Evolutionary conservation across 2,797 vertebrate species (phyloP).

Genomic region (Cyprinella venusta): DNA sequence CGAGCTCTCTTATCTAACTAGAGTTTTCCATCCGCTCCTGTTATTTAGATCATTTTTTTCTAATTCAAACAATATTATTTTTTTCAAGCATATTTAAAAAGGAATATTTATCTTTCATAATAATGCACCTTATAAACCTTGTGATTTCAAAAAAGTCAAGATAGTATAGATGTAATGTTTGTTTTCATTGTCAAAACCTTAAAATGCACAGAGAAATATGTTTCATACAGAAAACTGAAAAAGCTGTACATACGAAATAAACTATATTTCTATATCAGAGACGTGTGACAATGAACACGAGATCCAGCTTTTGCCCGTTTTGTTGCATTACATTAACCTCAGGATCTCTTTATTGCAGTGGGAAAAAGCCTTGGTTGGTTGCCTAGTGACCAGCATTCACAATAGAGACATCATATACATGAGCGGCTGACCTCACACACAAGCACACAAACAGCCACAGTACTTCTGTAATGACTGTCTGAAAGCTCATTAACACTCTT

Average conservation of each 20-base stretch:
- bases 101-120: background rate
- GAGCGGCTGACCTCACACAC: conserved; percentile 18
- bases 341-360: conserved; percentile 23
- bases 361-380: conserved; percentile 67
- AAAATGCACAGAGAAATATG: background rate
- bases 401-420: conserved; percentile 32
- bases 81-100: too few relatives aligned
- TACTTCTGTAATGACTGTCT: conserved; percentile 2
- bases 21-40: too few relatives aligned
- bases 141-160: too few relatives aligned
- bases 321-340: conserved; percentile 33
- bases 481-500: conserved; percentile 15
- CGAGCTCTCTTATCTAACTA: too few relatives aligned
- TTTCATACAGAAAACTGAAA: background rate
- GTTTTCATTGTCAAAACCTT: background rate
- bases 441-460: conserved; percentile 14
- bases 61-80: too few relatives aligned
- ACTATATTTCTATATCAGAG: background rate
- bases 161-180: background rate
- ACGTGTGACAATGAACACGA: background rate
- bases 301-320: conserved; percentile 4
- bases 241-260: too few relatives aligned
- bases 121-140: too few relatives aligned
- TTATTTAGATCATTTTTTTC: too few relatives aligned
- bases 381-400: conserved; percentile 70